Evolutionary conservation across 2,113 vertebrate species (phyloP), one percentile per base, ranked within the genome.

Genomic region (Ciconia boyciana): DNA sequence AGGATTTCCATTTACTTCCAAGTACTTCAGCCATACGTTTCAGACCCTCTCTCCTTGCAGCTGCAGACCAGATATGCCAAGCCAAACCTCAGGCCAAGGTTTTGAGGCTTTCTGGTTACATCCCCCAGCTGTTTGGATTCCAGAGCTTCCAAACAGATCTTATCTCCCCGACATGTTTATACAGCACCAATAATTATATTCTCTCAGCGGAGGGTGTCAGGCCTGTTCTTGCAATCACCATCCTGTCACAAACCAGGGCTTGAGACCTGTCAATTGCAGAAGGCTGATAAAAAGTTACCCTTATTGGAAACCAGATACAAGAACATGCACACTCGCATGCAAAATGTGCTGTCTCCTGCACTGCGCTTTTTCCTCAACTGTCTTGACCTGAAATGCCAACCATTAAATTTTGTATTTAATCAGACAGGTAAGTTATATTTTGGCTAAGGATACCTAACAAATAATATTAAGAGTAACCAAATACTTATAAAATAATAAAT

Each of bases 191-290:
- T 20, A 57, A 89, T 34, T 72, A 44, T 34, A 52, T 39, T 84
- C 28, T 78, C 76, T 66, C 60, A 22, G 68, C 5, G 4, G 44
- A 80, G 72, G 22, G 36, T 48, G 46, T 77, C 9, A 7, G 54
- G 36, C 15, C 0, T 0, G 0, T 44, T 87, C 25, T n/a, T 32
- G 62, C 62, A 69, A 24, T 18, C 29, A 29, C 28, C 4, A 1
- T 44, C 54, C 77, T 57, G 24, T 34, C 8, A 4, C 31, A 61
- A 81, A 69, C 4, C 36, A 61, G 54, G 36, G 26, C 34, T 3
- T 20, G 19, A 85, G 51, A 36, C 1, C 2, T 13, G 41, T 16
- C 72, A 52, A 2, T 36, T 65, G 83, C 46, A 77, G 51, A 77
- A 55, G 28, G 62, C 3, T 22, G 34, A 64, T 52, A 43, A 87